These are phyloP conservation scores for Drosophila pseudoobscura DNA, from an alignment of 1,140 invertebrate genomes.

Conservation along the genomic window DNA sequence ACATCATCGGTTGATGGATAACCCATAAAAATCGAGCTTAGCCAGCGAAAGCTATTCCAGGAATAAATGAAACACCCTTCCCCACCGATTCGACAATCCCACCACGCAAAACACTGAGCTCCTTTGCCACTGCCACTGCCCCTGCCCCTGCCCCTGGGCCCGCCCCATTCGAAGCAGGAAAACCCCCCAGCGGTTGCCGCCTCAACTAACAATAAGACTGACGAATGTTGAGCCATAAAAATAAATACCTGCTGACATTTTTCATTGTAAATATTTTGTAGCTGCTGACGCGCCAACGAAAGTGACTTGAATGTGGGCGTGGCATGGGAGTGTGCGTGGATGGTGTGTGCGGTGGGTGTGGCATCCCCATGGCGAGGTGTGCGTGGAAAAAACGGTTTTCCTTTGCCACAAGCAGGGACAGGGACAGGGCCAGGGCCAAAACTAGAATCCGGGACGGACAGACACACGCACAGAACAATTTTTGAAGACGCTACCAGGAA, in stretches of 20 bases:
- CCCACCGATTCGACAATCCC: not conserved
- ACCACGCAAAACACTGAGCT: no score
- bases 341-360: slow-evolving; percentile 43
- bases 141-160: not conserved
- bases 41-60: slow-evolving; percentile 26
- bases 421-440: slow-evolving; percentile 20
- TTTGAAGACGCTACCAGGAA: no score
- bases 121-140: not conserved
- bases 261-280: slow-evolving; percentile 82
- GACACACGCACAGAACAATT: no score
- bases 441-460: no score
- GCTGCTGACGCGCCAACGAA: slow-evolving; percentile 73
- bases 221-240: slow-evolving; percentile 80
- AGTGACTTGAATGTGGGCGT: slow-evolving; percentile 59
- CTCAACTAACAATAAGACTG: slow-evolving; percentile 79
- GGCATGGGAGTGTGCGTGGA: slow-evolving; percentile 11
- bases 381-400: slow-evolving; percentile 45
- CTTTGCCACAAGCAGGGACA: slow-evolving; percentile 42
- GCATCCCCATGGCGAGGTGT: slow-evolving; percentile 32
- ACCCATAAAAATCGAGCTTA: slow-evolving; percentile 33
- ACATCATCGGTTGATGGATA: slow-evolving; percentile 30
- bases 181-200: slow-evolving; percentile 13
- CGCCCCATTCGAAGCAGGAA: not conserved
- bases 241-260: slow-evolving; percentile 82
- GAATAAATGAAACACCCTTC: slow-evolving; percentile 18